Conservation (phyloP, 2,888 invertebrate genomes). For the Bellardia bayeri region DNA sequence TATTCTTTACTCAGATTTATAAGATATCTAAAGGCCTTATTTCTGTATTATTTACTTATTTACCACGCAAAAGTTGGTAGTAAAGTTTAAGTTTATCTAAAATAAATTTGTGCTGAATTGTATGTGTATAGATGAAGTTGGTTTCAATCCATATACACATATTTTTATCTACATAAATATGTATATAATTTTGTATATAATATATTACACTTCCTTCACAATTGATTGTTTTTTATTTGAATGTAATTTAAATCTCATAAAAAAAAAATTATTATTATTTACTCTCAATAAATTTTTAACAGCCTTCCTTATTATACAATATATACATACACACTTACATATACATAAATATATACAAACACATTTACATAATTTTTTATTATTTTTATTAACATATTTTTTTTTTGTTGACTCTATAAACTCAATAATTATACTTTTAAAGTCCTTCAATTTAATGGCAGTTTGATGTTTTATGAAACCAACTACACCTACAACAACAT, state of each 20-base stretch:
- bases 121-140: no score
- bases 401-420: conserved; percentile 8
- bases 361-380: neutral
- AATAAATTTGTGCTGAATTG: no score
- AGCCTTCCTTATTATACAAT: neutral
- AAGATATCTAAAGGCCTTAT: no score
- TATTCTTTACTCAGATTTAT: no score
- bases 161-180: no score
- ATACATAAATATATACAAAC: neutral
- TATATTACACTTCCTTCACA: neutral
- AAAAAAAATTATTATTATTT: conserved; percentile 12
- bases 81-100: no score
- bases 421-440: conserved; percentile 12
- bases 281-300: conserved; percentile 11
- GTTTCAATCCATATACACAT: no score
- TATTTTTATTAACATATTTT: neutral
- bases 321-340: no score
- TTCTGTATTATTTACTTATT: no score
- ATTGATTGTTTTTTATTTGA: neutral
- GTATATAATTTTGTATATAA: no score
- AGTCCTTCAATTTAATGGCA: conserved; percentile 24
- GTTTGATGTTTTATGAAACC: conserved; percentile 41
- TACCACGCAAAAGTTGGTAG: no score
- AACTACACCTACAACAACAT: neutral
- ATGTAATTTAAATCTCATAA: neutral